These are phyloP conservation scores for Drosophila fungiperda DNA, from an alignment of 2,888 invertebrate species.

Conservation along the genomic window DNA sequence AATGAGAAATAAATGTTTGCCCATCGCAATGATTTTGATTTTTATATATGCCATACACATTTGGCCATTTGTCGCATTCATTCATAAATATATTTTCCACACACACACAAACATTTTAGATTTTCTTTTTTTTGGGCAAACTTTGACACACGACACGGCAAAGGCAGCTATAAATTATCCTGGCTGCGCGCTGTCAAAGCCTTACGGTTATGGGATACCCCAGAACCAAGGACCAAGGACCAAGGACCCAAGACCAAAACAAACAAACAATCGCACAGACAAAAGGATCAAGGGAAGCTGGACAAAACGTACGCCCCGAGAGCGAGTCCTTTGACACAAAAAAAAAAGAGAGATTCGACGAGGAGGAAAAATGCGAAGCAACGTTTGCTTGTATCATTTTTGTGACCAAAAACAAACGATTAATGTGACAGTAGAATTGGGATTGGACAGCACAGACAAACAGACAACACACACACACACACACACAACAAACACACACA, in stretches of 20 bases:
- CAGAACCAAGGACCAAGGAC: constrained; percentile 26
- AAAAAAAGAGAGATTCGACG: constrained; percentile 4
- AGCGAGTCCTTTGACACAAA: constrained; percentile 59
- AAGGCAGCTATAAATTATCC: constrained; percentile 72
- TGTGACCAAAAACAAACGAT: constrained; percentile 82
- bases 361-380: constrained; percentile 55
- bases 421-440: constrained; percentile 83
- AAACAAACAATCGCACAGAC: constrained; percentile 61
- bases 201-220: constrained; percentile 36
- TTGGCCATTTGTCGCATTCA: constrained; percentile 63
- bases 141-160: constrained; percentile 77
- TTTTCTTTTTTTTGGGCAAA: constrained; percentile 51
- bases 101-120: constrained; percentile 6
- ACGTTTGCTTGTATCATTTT: constrained; percentile 74
- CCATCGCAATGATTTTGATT: constrained; percentile 73
- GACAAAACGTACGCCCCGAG: constrained; percentile 52
- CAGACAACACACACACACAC: constrained; percentile 47
- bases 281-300: constrained; percentile 47
- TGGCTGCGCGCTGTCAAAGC: constrained; percentile 59
- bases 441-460: constrained; percentile 65
- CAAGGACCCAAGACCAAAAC: constrained; percentile 70
- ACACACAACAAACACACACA: constrained; percentile 44
- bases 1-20: constrained; percentile 77
- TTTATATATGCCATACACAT: constrained; percentile 53
- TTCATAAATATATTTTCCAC: constrained; percentile 75